Evolutionary conservation across 2,113 vertebrate genomes (phyloP), one percentile per base, ranked within the genome.

Genomic region (Tauraco erythrolophus): DNA sequence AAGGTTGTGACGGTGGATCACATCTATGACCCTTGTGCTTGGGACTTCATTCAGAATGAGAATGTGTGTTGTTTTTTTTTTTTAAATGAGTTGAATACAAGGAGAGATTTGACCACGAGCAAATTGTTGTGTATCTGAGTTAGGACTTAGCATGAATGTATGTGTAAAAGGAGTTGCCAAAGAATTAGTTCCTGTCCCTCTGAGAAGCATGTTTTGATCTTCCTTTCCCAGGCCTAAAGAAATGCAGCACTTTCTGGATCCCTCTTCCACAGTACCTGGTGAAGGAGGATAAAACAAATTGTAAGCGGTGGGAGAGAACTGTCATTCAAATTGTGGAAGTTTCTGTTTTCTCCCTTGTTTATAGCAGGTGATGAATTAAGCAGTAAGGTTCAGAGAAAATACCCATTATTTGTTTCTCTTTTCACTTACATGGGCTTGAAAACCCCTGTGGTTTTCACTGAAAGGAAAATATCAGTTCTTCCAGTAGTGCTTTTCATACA

Each of bases 361-460:
- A 60, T 58, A 87, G 68, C 22, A 75, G 80, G 37, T 70, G 64
- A 61, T 85, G 31, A 68, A 72, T 70, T 84, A 48, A 39, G 43
- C 56, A 86, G 50, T 39, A 75, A 66, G n/a, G n/a, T 74, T 96
- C 45, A 74, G 76, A 83, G 64, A 86, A 94, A 77, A 89, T 81
- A 61, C 51, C 11, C 21, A 1, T 87, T 70, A 22, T 60, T 84
- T 94, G n/a, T 54, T 57, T 71, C 14, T 72, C 58, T 70, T 43
- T 54, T 10, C 33, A 35, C 27, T 46, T 54, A 3, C 51, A 51
- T 24, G 39, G 33, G 25, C 5, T 45, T 91, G 86, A 91, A 96
- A 96, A 89, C 69, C 72, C 70, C 92, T 84, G 85, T 88, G 79
- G 56, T 96, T 97, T 94, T 76, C 84, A 82, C 35, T 62, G 57